Percentiles rank a stretch among this genome's conserved stretches.
Conservation (phyloP, 1,140 invertebrate genomes). For the Microplitis mediator region DNA sequence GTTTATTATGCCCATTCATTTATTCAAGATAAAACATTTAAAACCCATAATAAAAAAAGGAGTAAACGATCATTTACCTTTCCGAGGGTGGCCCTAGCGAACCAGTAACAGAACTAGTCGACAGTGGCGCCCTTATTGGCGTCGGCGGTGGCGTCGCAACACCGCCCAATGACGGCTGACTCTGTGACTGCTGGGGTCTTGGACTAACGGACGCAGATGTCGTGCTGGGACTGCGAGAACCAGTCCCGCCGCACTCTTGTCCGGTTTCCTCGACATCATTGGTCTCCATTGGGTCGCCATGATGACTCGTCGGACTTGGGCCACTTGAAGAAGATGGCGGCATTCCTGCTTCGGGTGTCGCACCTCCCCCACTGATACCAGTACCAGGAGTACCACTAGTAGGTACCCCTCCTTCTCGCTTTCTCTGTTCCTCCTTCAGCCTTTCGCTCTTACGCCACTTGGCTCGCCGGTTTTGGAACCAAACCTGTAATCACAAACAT, state of each 20-base stretch:
- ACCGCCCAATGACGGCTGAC: conserved; percentile 53
- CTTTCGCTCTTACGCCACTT: conserved; percentile 93
- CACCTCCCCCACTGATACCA: conserved; percentile 44
- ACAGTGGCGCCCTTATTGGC: conserved; percentile 47
- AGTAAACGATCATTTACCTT: neutral
- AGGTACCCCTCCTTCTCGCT: conserved; percentile 73
- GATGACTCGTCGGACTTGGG: conserved; percentile 48
- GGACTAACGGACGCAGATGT: conserved; percentile 60
- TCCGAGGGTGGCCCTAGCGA: conserved; percentile 47
- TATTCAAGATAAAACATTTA: neutral
- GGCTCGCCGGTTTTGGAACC: conserved; percentile 93
- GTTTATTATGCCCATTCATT: neutral
- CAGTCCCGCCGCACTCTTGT: conserved; percentile 37
- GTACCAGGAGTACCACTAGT: conserved; percentile 50
- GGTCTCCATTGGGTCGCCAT: conserved; percentile 38
- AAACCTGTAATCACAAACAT: conserved; percentile 70
- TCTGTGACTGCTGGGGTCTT: conserved; percentile 50
- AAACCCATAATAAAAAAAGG: neutral
- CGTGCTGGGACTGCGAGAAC: conserved; percentile 58
- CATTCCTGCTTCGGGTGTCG: conserved; percentile 27
- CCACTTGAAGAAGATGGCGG: conserved; percentile 52
- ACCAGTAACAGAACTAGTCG: conserved; percentile 47
- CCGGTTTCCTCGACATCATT: conserved; percentile 48
- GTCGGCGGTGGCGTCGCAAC: conserved; percentile 55
- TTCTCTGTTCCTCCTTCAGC: conserved; percentile 87